Conservation (phyloP, 2,888 invertebrate genomes). For the Amphimallon solstitiale region DNA sequence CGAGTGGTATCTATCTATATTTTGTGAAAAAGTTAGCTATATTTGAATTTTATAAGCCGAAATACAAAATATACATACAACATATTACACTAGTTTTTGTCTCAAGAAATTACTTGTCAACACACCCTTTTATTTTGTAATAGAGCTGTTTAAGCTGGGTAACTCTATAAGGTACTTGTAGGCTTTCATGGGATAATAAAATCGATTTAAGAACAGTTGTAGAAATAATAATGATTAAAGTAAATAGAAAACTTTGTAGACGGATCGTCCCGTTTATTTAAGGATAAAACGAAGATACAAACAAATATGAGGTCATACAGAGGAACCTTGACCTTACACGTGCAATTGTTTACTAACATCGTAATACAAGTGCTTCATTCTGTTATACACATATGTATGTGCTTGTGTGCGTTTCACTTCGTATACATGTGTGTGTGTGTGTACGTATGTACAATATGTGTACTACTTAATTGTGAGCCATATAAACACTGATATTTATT, state of each 20-base stretch:
- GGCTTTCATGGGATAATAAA: background rate
- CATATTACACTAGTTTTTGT: no score
- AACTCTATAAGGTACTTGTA: no score
- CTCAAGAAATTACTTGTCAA: no score
- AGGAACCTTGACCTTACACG: constrained; percentile 24
- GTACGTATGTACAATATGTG: no score
- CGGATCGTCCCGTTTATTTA: background rate
- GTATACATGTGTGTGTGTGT: background rate
- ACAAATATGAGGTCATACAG: constrained; percentile 6
- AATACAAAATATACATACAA: no score
- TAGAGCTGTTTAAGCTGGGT: no score
- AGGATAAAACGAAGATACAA: constrained; percentile 8
- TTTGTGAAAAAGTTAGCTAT: no score
- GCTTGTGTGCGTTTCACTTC: background rate
- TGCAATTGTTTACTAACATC: constrained; percentile 24
- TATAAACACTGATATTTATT: no score
- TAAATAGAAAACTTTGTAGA: background rate
- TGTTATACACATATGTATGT: background rate
- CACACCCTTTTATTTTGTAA: no score
- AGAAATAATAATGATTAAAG: background rate
- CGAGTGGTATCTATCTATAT: no score
- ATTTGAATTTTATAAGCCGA: no score
- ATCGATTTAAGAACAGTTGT: background rate
- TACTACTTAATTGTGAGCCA: background rate
- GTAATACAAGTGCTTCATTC: constrained; percentile 6